Evolutionary conservation across 2,888 invertebrate species (phyloP).

Genomic region (Drosophila helvetica): DNA sequence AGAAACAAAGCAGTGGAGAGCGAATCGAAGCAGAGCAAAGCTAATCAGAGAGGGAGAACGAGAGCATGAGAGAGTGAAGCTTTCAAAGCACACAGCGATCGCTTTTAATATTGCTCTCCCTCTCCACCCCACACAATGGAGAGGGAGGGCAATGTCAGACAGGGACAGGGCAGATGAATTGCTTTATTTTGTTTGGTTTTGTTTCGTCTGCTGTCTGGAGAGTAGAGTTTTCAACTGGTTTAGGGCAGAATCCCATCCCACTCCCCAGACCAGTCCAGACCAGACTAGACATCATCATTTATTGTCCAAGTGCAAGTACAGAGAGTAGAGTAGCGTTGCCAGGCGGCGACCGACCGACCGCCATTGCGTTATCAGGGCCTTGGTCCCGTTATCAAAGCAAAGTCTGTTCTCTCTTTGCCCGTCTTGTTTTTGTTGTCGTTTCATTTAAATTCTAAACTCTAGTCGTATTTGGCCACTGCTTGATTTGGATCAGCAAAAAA

Average conservation of each 20-base stretch:
- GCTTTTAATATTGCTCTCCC: constrained; percentile 12
- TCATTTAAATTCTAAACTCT: constrained; percentile 33
- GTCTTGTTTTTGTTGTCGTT: constrained; percentile 26
- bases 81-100: constrained; percentile 46
- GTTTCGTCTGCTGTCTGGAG: constrained; percentile 19
- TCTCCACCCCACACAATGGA: background rate
- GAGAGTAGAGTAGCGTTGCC: constrained; percentile 17
- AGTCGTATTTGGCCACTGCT: constrained; percentile 26
- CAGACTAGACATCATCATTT: background rate
- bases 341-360: constrained; percentile 22
- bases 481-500: constrained; percentile 28
- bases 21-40: constrained; percentile 11
- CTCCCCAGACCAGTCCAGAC: background rate
- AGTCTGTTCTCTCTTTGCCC: constrained; percentile 17
- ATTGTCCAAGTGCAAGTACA: background rate
- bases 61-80: constrained; percentile 34
- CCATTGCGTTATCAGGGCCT: constrained; percentile 19
- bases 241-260: constrained; percentile 19
- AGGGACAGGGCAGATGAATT: background rate
- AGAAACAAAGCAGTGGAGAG: constrained; percentile 27
- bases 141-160: background rate
- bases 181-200: constrained; percentile 12
- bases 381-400: constrained; percentile 39
- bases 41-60: background rate
- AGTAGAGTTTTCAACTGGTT: constrained; percentile 38